Evolutionary conservation across 2,888 invertebrate genomes (phyloP).

Genomic region (Nesidiocoris tenuis): DNA sequence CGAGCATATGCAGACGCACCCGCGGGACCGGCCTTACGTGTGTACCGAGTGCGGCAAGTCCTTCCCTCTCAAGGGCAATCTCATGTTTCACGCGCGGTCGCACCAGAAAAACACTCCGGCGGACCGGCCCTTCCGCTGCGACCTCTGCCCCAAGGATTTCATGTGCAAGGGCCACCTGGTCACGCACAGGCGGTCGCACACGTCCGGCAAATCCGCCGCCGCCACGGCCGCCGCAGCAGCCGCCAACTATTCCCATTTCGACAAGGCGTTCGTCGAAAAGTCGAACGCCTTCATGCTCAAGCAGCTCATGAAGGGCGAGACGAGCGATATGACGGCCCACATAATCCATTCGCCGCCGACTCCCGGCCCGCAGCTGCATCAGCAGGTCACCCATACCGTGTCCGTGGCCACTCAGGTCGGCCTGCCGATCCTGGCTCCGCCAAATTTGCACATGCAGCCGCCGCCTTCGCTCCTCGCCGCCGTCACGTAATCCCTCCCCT

Average conservation of each 20-base stretch:
- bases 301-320: conserved; percentile 52
- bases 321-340: conserved; percentile 49
- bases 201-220: conserved; percentile 56
- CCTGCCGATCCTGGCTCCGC: conserved; percentile 51
- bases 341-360: conserved; percentile 49
- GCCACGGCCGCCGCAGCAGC: not conserved
- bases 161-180: conserved; percentile 85
- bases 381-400: conserved; percentile 50
- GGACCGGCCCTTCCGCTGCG: conserved; percentile 72
- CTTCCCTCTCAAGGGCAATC: conserved; percentile 51
- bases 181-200: conserved; percentile 77
- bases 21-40: conserved; percentile 77
- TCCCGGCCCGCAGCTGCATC: conserved; percentile 46
- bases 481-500: conserved; percentile 48
- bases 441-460: conserved; percentile 51
- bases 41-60: conserved; percentile 57
- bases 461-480: conserved; percentile 50
- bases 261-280: conserved; percentile 49
- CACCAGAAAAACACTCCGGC: conserved; percentile 74
- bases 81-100: conserved; percentile 82
- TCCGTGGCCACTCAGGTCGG: conserved; percentile 52
- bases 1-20: conserved; percentile 75
- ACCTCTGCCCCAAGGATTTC: conserved; percentile 81
- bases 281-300: conserved; percentile 51
- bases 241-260: conserved; percentile 46